Evolutionary conservation across 2,113 vertebrate genomes (phyloP).

Genomic region (Pseudorhombus dupliciocellatus): DNA sequence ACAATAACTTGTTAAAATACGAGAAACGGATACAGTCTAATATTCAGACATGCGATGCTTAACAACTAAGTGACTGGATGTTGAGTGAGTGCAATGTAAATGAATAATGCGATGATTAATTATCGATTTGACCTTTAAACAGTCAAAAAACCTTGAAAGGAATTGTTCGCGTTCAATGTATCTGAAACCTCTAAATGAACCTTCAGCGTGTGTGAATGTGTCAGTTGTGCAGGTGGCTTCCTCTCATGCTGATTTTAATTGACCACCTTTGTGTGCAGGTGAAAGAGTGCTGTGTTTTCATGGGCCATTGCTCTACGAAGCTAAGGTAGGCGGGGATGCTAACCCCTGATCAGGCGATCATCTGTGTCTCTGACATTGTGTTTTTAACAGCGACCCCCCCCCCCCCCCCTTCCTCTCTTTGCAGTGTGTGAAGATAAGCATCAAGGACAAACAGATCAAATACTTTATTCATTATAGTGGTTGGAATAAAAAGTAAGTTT

Average conservation of each 20-base stretch:
- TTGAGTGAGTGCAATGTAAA: not conserved
- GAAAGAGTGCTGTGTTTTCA: slow-evolving; percentile 99
- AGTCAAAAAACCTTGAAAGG: not conserved
- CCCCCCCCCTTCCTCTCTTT: slow-evolving; percentile 71
- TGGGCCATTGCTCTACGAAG: slow-evolving; percentile 99
- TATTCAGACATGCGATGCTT: too few species aligned
- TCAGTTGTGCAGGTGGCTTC: not conserved
- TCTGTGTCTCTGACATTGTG: not conserved
- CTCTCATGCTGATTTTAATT: slow-evolving; percentile 31
- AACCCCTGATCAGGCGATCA: slow-evolving; percentile 2
- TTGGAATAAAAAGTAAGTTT: slow-evolving; percentile 99
- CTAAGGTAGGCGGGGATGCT: slow-evolving; percentile 87
- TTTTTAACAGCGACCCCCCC: slow-evolving; percentile 20
- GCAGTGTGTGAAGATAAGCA: slow-evolving; percentile 97
- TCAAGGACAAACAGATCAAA: slow-evolving; percentile 99
- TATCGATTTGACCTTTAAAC: not conserved
- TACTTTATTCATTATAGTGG: slow-evolving; percentile 99
- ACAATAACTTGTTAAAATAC: too few species aligned
- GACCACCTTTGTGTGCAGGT: slow-evolving; percentile 79
- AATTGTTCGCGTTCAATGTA: not conserved
- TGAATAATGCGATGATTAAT: not conserved
- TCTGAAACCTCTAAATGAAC: not conserved
- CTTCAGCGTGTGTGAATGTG: not conserved
- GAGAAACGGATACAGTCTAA: too few species aligned
- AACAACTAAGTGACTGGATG: too few species aligned